Evolutionary conservation across 2,888 invertebrate genomes (phyloP).

Genomic region (Eledona agricola): DNA sequence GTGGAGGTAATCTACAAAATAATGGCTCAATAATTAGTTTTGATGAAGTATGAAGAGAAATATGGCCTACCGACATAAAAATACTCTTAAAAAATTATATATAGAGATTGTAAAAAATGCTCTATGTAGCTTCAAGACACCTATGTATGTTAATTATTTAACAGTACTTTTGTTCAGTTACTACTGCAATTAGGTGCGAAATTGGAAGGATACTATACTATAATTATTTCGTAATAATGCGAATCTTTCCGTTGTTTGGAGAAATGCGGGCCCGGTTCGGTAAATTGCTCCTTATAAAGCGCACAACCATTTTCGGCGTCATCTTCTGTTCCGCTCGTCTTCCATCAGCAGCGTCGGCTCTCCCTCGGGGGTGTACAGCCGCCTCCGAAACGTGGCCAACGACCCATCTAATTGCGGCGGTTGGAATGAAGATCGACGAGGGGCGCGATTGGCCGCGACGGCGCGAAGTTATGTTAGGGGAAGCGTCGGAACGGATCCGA

Average conservation of each 20-base stretch:
- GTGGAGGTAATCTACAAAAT: no score
- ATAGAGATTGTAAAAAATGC: no score
- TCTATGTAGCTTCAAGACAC: no score
- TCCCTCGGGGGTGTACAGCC: constrained; percentile 33
- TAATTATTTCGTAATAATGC: constrained; percentile 9
- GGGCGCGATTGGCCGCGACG: constrained; percentile 70
- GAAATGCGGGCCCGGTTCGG: constrained; percentile 46
- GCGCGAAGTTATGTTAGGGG: constrained; percentile 49
- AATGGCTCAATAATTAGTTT: no score
- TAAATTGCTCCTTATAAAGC: constrained; percentile 51
- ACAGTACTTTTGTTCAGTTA: no score
- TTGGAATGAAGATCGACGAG: constrained; percentile 77
- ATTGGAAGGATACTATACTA: no score
- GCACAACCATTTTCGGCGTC: constrained; percentile 55
- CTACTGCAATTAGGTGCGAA: no score
- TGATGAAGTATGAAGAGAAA: no score
- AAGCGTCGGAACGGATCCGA: constrained; percentile 51
- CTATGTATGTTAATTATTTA: no score
- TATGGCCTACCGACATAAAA: no score
- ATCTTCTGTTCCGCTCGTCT: constrained; percentile 57
- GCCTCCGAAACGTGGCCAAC: constrained; percentile 65
- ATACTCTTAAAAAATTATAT: no score
- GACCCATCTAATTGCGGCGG: constrained; percentile 76
- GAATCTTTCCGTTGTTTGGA: constrained; percentile 43
- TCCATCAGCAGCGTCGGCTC: constrained; percentile 54